Evolutionary conservation across 2,888 invertebrate genomes (phyloP), one percentile per base, ranked within the genome.

Genomic region (Urechis unicinctus): DNA sequence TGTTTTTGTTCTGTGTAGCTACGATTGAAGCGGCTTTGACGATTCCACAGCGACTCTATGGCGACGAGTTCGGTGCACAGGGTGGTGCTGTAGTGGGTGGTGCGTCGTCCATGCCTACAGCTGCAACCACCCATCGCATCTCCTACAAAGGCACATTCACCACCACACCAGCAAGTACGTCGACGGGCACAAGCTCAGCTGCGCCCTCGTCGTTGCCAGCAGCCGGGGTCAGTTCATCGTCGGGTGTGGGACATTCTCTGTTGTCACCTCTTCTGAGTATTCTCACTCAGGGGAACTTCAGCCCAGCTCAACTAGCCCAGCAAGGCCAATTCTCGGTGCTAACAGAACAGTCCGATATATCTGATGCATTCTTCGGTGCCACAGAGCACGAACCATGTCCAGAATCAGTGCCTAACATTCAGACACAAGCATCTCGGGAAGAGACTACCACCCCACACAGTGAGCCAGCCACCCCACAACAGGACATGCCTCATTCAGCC

Each of bases 131-230:
- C 47, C 72, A 71, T 59, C 72, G 77, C 61, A 73, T 78, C 63
- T 74, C 78, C 58, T 87, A 87, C 80, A 83, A 86, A 62, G 86
- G 85, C 58, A 85, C 86, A 58, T 88, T 88, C 78, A 85, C 88
- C 62, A 85, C 87, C 57, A 84, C 87, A 67, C 68, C 75, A 22
- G 66, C 75, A 1, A 78, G 81, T 51, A 63, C 69, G 45, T 62
- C 69, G 43, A 61, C 65, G 46, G 59, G 69, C 26, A 9, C 42
- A 21, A 26, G n/a, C 25, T 4, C 5, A 25, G 24, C 31, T 22
- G 45, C 49, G 26, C 29, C 36, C 25, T 29, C 63, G 63, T 53
- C 41, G 65, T 50, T 67, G 67, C 61, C n/a, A n/a, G n/a, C n/a
- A n/a, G n/a, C n/a, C n/a, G n/a, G n/a, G n/a, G n/a, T n/a, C n/a